phyloP scores from a whole-genome alignment of 2,113 vertebrate species.

The Cromileptes altivelis region DNA sequence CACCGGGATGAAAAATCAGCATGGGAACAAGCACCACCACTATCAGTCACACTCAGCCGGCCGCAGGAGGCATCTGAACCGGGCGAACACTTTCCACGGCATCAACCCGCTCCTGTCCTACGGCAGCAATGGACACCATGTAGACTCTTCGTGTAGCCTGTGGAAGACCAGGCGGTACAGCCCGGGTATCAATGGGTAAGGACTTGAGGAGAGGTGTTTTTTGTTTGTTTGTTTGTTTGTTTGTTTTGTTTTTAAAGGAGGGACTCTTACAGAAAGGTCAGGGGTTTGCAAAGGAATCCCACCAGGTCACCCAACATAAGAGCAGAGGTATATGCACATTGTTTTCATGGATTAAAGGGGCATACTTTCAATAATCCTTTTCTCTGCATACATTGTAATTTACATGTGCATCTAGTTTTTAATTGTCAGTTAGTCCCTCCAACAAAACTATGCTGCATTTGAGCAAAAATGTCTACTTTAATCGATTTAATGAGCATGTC shows the following conservation, averaged over 20 bases:
- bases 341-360: neutral
- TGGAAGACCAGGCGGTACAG: constrained; percentile 95
- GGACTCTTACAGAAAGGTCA: neutral
- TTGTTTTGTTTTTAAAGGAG: neutral
- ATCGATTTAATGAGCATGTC: neutral
- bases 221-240: no score
- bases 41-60: constrained; percentile 78
- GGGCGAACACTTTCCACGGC: constrained; percentile 93
- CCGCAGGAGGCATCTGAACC: constrained; percentile 94
- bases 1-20: constrained; percentile 74
- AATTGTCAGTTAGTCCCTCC: no score
- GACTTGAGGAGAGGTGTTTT: neutral
- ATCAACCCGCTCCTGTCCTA: constrained; percentile 90
- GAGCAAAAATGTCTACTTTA: no score
- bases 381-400: neutral
- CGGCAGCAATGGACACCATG: constrained; percentile 74
- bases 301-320: neutral
- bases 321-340: neutral
- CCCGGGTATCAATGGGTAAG: constrained; percentile 94
- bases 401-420: neutral
- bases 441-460: neutral
- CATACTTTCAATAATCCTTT: neutral
- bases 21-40: constrained; percentile 77
- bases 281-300: no score
- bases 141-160: constrained; percentile 88